Evolutionary conservation across 2,113 vertebrate species (phyloP).

Genomic region (Semicossyphus pulcher): DNA sequence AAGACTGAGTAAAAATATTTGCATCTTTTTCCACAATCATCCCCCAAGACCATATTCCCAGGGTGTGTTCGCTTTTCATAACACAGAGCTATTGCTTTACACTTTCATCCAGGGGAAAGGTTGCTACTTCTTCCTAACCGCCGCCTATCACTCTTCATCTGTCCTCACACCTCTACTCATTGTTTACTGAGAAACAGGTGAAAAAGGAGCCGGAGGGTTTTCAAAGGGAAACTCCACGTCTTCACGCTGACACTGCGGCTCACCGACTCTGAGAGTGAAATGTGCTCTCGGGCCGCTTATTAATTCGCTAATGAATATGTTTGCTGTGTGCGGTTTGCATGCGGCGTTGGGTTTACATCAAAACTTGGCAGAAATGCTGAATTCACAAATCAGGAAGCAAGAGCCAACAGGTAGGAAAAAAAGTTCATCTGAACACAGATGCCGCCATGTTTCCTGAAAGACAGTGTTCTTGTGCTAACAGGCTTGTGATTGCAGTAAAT

Average conservation of each 20-base stretch:
- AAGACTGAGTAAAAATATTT: conserved; percentile 72
- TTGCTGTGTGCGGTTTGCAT: conserved; percentile 62
- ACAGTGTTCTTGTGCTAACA: conserved; percentile 47
- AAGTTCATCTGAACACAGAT: conserved; percentile 29
- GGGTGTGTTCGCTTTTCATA: conserved; percentile 62
- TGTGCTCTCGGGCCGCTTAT: conserved; percentile 57
- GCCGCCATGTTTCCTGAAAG: conserved; percentile 24
- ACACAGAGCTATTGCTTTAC: conserved; percentile 67
- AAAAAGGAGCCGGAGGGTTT: conserved; percentile 55
- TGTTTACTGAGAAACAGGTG: conserved; percentile 72
- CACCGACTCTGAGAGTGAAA: conserved; percentile 63
- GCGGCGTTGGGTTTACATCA: conserved; percentile 67
- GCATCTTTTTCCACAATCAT: conserved; percentile 67
- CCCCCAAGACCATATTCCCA: conserved; percentile 59
- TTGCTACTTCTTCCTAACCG: conserved; percentile 37
- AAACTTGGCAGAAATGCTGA: conserved; percentile 66
- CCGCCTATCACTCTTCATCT: conserved; percentile 48
- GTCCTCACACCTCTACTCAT: conserved; percentile 35
- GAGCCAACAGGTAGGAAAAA: conserved; percentile 70
- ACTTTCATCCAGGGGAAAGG: conserved; percentile 55
- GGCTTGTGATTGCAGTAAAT: conserved; percentile 68
- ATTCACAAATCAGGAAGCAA: conserved; percentile 61
- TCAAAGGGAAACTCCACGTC: conserved; percentile 58
- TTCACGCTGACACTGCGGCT: conserved; percentile 38
- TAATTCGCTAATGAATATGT: conserved; percentile 75